Evolutionary conservation across 2,888 invertebrate genomes (phyloP).

Genomic region (Drosophila aldrichi): DNA sequence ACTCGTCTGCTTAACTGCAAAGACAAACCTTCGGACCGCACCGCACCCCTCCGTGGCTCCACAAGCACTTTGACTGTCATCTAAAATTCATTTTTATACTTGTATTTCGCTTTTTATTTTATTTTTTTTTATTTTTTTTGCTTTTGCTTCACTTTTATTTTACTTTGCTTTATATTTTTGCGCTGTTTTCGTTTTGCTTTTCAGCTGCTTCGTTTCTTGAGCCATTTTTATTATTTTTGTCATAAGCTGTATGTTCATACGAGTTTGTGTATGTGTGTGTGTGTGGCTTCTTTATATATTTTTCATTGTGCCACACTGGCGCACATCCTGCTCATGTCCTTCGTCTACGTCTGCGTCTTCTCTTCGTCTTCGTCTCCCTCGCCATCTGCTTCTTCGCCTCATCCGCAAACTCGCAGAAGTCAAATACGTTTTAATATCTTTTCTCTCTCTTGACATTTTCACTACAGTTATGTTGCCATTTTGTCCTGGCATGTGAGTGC

Average conservation of each 20-base stretch:
- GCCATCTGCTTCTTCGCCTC: conserved; percentile 10
- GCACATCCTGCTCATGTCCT: conserved; percentile 75
- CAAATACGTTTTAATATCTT: conserved; percentile 84
- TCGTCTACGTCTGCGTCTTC: conserved; percentile 7
- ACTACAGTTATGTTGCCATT: conserved; percentile 83
- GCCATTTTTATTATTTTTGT: conserved; percentile 82
- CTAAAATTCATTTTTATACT: conserved; percentile 83
- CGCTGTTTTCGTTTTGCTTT: conserved; percentile 63
- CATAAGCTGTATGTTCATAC: conserved; percentile 60
- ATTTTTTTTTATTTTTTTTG: conserved; percentile 51
- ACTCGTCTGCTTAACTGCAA: conserved; percentile 82
- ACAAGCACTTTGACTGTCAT: conserved; percentile 77
- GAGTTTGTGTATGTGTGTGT: conserved; percentile 37
- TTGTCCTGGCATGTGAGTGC: conserved; percentile 54
- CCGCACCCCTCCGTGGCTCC: conserved; percentile 32
- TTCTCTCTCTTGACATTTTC: conserved; percentile 83
- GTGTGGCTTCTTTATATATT: conserved; percentile 79
- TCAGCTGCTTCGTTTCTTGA: conserved; percentile 74
- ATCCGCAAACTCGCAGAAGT: conserved; percentile 79
- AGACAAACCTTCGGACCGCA: conserved; percentile 71
- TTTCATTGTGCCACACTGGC: conserved; percentile 82
- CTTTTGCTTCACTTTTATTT: conserved; percentile 51
- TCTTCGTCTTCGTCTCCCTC: neutral
- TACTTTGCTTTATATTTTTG: conserved; percentile 66
- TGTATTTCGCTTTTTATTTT: conserved; percentile 60